A percentile compares a stretch with the other conserved stretches of the same genome.
phyloP scores from a whole-genome alignment of 2,888 invertebrate genomes.

The Machimus rusticus region DNA sequence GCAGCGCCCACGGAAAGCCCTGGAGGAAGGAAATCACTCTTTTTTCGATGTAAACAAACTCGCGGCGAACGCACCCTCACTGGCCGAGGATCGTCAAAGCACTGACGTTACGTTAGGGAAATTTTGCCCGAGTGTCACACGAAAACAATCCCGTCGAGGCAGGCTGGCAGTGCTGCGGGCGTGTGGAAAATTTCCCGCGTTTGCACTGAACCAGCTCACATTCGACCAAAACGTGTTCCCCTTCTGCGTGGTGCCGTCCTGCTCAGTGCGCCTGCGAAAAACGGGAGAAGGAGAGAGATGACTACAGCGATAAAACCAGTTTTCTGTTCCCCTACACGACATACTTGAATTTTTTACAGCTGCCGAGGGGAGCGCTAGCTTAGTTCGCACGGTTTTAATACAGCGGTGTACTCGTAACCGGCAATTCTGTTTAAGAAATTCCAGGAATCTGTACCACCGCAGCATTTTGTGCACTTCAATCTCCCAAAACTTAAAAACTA shows the following conservation, averaged over 20 bases:
- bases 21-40: neutral
- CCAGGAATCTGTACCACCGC: neutral
- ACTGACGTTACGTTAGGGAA: conserved; percentile 2
- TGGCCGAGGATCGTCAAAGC: neutral
- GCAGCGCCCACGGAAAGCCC: neutral
- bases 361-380: neutral
- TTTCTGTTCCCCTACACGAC: neutral
- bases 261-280: neutral
- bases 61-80: neutral
- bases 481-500: neutral
- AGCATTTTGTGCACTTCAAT: neutral
- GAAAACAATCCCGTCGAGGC: neutral
- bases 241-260: neutral
- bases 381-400: neutral
- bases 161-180: neutral
- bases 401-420: neutral
- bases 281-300: neutral
- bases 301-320: neutral
- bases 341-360: neutral
- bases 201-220: neutral
- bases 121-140: neutral
- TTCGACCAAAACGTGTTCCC: neutral
- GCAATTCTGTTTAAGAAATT: neutral
- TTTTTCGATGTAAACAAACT: neutral
- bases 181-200: neutral